Evolutionary conservation across 2,113 vertebrate species (phyloP).

Genomic region (Ancistrus triradiatus): DNA sequence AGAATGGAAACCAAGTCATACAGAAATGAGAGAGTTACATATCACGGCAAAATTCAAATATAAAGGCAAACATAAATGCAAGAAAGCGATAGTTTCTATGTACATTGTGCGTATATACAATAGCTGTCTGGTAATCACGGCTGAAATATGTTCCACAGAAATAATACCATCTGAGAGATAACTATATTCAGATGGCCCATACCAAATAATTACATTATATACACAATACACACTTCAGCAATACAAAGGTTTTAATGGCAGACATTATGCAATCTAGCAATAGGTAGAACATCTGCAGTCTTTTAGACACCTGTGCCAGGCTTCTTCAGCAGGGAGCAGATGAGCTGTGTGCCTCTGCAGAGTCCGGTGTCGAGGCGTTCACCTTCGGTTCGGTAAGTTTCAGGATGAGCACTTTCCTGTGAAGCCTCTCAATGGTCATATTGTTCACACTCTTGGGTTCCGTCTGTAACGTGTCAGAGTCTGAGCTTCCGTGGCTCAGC

Average conservation of each 20-base stretch:
- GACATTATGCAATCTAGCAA: too few relatives aligned
- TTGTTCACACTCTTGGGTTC: conserved; percentile 17
- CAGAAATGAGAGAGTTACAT: background rate
- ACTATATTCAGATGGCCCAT: conserved; percentile 23
- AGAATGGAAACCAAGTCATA: background rate
- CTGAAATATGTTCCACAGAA: conserved; percentile 31
- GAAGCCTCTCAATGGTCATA: conserved; percentile 41
- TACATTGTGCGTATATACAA: conserved; percentile 58
- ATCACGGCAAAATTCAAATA: too few relatives aligned
- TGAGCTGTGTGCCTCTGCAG: conserved; percentile 33
- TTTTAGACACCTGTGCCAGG: conserved; percentile 1
- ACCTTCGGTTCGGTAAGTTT: conserved; percentile 64
- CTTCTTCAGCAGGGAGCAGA: conserved; percentile 56
- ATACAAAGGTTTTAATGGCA: too few relatives aligned
- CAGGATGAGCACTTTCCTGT: conserved; percentile 69
- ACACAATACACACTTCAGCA: conserved; percentile 43
- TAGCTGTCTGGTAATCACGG: conserved; percentile 51
- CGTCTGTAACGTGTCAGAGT: conserved; percentile 32
- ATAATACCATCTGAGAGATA: conserved; percentile 30
- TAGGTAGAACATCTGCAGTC: conserved; percentile 41
- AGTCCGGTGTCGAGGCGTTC: conserved; percentile 38
- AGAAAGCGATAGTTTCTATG: conserved; percentile 44
- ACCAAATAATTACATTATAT: conserved; percentile 49
- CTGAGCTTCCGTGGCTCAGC: conserved; percentile 60
- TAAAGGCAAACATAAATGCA: too few relatives aligned